Evolutionary conservation across 2,888 invertebrate genomes (phyloP), one percentile per base, ranked within the genome.

Genomic region (Acanthacorydalis orientalis): DNA sequence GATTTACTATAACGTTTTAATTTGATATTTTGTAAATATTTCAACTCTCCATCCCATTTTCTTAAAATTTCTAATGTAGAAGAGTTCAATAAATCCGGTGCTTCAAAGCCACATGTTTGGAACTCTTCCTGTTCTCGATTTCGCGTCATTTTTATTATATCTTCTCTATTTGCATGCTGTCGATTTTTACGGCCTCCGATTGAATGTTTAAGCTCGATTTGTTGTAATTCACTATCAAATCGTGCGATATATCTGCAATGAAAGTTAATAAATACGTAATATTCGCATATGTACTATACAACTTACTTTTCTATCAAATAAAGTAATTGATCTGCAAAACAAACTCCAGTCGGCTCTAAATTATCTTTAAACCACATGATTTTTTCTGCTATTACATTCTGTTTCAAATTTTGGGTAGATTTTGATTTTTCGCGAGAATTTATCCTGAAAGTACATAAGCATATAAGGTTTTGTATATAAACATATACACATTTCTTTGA

Each of bases 151-250:
- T 77, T 77, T 42, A 91, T 81, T 9, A 83, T 74, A 63, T 85
- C 82, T 63, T 85, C 80, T 50, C 91, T 72, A 53, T 80, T 81
- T 0, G 81, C 83, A 64, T 90, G 87, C 58, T 89, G 89, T 11
- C 78, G 70, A 53, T 76, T 79, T 55, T 77, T 80, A 46, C 86
- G 75, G 48, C 79, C 75, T 1, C 83, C 82, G 33, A 90, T 76
- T 0, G 82, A 81, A 59, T 86, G 82, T 59, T 87, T 87, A 12
- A 88, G 64, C 11, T 70, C 65, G 52, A 91, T 89, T 61, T 86
- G 83, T 55, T 80, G 79, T 35, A 87, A 61, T 64, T 89, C 88
- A 41, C 82, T 82, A 50, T 84, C 77, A 62, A 88, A 84, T 45
- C 82, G 67, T 10, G 67, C 60, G 11, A 80, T 62, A 57, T 81